Conservation (phyloP, 2,113 vertebrate genomes). For the Stigmatopora argus region DNA sequence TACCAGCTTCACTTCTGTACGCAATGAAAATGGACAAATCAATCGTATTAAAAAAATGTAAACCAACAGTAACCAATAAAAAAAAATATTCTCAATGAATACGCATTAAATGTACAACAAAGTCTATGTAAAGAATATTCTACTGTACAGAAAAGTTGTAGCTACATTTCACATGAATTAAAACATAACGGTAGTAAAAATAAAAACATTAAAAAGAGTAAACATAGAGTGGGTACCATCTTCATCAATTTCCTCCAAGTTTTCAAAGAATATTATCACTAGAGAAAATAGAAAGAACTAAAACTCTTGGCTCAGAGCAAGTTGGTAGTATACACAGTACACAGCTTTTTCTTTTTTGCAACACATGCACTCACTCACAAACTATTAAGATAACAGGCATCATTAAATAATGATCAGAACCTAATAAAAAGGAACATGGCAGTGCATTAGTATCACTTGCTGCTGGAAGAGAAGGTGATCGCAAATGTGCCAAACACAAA, state of each 20-base stretch:
- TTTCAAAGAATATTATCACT: no score
- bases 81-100: neutral
- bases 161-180: neutral
- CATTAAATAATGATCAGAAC: conserved; percentile 28
- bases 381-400: conserved; percentile 25
- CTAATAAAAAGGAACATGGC: conserved; percentile 28
- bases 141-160: neutral
- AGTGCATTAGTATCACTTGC: conserved; percentile 7
- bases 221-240: neutral
- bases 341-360: conserved; percentile 22
- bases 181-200: neutral
- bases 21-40: neutral
- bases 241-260: neutral
- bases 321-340: conserved; percentile 43
- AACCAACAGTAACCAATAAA: neutral
- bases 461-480: neutral
- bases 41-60: neutral
- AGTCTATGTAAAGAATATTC: conserved; percentile 1
- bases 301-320: neutral
- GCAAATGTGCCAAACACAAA: neutral
- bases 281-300: neutral
- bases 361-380: conserved; percentile 12
- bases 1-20: neutral
- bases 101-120: conserved; percentile 5
- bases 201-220: neutral